Percentiles rank a stretch among this genome's conserved stretches.
These are phyloP conservation scores for Drosophila mauritiana DNA, from an alignment of 1,140 invertebrate genomes.

Conservation along the genomic window DNA sequence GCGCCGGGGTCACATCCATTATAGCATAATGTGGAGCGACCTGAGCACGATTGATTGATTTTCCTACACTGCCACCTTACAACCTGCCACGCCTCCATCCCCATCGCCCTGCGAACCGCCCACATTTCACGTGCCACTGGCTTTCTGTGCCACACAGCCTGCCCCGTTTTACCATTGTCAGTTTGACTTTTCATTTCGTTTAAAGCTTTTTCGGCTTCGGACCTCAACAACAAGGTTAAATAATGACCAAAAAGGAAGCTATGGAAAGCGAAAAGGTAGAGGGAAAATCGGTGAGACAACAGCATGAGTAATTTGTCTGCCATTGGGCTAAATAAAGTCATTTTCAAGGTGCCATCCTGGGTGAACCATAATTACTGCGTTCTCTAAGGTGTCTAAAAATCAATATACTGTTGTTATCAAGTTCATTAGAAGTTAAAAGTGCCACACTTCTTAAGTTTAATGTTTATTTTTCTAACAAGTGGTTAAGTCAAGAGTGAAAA, in stretches of 20 bases:
- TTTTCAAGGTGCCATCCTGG: not conserved
- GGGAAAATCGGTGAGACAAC: conserved; percentile 4
- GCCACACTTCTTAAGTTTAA: too few species aligned
- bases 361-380: not conserved
- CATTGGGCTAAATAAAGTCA: conserved; percentile 3
- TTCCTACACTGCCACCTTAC: conserved; percentile 2
- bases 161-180: conserved; percentile 31
- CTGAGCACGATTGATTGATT: conserved; percentile 47
- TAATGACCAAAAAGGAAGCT: conserved; percentile 44
- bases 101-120: too few species aligned
- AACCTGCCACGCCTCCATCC: not conserved
- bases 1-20: conserved; percentile 53
- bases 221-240: conserved; percentile 47
- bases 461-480: too few species aligned
- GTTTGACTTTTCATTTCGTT: conserved; percentile 61
- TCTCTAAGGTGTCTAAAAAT: not conserved
- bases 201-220: conserved; percentile 26
- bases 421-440: too few species aligned
- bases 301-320: conserved; percentile 3
- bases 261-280: not conserved
- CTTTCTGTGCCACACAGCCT: conserved; percentile 44
- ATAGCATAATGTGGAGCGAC: conserved; percentile 38
- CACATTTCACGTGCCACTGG: conserved; percentile 46
- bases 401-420: not conserved
- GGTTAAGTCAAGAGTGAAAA: too few species aligned